phyloP scores from a whole-genome alignment of 1,140 invertebrate genomes.

The Listronotus oregonensis region DNA sequence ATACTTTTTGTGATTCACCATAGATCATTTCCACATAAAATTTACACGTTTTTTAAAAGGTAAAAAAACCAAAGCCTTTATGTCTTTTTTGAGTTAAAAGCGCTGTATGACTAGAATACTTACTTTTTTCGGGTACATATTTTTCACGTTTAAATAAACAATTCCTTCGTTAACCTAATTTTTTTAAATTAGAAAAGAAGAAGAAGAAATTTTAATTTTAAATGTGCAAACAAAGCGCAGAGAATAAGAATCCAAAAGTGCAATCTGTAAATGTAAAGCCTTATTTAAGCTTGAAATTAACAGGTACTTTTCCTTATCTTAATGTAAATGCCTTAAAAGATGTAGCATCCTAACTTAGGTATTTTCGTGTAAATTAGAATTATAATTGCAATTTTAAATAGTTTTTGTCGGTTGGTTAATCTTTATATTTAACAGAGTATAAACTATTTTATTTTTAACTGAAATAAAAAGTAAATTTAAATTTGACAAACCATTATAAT shows the following conservation, averaged over 20 bases:
- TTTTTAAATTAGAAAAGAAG: neutral
- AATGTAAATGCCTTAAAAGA: slow-evolving; percentile 12
- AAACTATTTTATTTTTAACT: no score
- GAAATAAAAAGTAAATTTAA: no score
- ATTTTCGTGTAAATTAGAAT: slow-evolving; percentile 11
- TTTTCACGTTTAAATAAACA: no score
- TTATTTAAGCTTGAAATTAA: slow-evolving; percentile 5
- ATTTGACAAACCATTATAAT: no score
- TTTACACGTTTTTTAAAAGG: no score
- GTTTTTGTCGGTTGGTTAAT: slow-evolving; percentile 1
- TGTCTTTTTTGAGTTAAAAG: no score
- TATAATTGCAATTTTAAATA: slow-evolving; percentile 7
- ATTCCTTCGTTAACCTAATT: neutral
- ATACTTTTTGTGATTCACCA: no score
- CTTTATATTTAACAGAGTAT: no score
- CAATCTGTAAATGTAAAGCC: slow-evolving; percentile 13
- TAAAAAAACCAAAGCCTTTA: no score
- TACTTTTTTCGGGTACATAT: no score
- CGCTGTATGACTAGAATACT: no score
- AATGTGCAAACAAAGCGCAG: neutral
- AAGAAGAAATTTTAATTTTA: slow-evolving; percentile 13
- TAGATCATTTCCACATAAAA: no score
- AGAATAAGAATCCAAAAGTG: slow-evolving; percentile 6
- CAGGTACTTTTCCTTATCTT: slow-evolving; percentile 8
- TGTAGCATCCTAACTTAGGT: slow-evolving; percentile 3